Percentiles rank a stretch among this genome's conserved stretches.
These are phyloP conservation scores for Poeciliopsis turrubarensis DNA, from an alignment of 2,113 vertebrate genomes.

Conservation along the genomic window DNA sequence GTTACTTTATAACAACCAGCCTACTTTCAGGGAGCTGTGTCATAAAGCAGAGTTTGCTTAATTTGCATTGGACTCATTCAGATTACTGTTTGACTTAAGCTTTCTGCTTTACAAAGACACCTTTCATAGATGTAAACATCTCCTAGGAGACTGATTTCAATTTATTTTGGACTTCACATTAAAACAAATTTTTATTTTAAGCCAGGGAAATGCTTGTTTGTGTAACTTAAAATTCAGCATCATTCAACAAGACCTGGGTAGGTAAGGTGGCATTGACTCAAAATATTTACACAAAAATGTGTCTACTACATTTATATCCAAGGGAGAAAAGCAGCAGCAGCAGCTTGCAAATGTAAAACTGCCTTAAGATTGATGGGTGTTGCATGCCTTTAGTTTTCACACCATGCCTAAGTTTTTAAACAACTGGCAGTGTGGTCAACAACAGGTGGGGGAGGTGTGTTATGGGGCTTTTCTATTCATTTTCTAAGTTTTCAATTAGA, in stretches of 20 bases:
- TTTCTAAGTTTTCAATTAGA: not conserved
- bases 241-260: not conserved
- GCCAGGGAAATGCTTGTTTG: not conserved
- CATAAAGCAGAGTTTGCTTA: not conserved
- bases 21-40: slow-evolving; percentile 29
- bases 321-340: too few species aligned
- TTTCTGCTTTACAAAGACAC: not conserved
- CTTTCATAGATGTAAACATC: not conserved
- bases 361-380: not conserved
- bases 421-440: too few species aligned
- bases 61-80: not conserved
- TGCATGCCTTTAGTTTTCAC: too few species aligned
- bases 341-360: not conserved
- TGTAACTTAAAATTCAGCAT: not conserved
- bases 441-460: too few species aligned
- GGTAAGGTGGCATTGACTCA: not conserved
- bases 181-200: too few species aligned
- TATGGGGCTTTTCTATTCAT: too few species aligned
- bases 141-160: not conserved
- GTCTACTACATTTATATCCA: too few species aligned
- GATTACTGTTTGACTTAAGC: not conserved
- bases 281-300: not conserved
- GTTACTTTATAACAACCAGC: slow-evolving; percentile 40
- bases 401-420: too few species aligned
- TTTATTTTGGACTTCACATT: not conserved